Evolutionary conservation across 2,888 invertebrate species (phyloP), one percentile per base, ranked within the genome.

Genomic region (Philonicus albiceps): DNA sequence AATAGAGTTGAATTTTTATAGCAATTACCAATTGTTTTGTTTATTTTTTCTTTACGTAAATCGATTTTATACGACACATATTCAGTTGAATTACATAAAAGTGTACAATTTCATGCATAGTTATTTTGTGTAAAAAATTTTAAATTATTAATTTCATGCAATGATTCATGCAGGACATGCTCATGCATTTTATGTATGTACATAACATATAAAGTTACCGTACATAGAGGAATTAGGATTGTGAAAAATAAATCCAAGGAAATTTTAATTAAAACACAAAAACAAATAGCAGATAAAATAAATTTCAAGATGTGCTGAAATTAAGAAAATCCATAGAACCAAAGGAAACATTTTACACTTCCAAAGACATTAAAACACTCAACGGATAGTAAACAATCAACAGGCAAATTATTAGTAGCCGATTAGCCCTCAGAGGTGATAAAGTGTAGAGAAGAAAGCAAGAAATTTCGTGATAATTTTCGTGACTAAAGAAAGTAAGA

Each of bases 31-130:
- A 13, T 16, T 43, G 16, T 43, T 43, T 43, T 1, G 40, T 43
- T 43, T 49, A n/a, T n/a, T n/a, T n/a, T n/a, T n/a, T n/a, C n/a
- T 49, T 1, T 16, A 37, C 5, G n/a, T n/a, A 19, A 49, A 64
- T 22, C 22, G 64, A 64, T 64, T 64, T 64, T 64, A 22, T 64
- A 27, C 27, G 27, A 40, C n/a, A 43, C 22, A 76, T 76, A 78
- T 78, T 78, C 78, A 49, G 78, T 78, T 49, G 49, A 78, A 78
- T 49, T 49, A 78, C 78, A 78, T n/a, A 27, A 22, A 76, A n/a
- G 22, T 40, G n/a, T 40, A n/a, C 40, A 78, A 30, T 49, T 30
- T 43, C 76, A 76, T 76, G 76, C 76, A 27, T 30, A n/a, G n/a
- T n/a, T n/a, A 13, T 13, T 73, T 8, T 73, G 16, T 73, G 72